A percentile compares a stretch with the other conserved stretches of the same genome.
phyloP scores from a whole-genome alignment of 2,888 invertebrate genomes.

The Acleris emargana region DNA sequence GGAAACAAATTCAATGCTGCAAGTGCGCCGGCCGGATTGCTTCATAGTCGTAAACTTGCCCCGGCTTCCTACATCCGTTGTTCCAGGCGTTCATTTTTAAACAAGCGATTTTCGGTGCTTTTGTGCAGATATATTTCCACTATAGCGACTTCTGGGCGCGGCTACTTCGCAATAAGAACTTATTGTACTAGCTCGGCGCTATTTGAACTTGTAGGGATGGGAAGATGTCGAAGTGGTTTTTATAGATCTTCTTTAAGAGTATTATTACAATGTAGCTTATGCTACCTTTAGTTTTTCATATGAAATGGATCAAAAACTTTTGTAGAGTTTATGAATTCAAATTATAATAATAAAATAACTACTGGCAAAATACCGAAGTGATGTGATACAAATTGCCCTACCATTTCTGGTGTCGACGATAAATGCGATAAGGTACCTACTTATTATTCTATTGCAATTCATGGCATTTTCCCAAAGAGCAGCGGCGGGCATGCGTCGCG shows the following conservation, averaged over 20 bases:
- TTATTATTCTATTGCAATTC: conserved; percentile 1
- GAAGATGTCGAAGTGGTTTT: background rate
- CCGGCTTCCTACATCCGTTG: conserved; percentile 62
- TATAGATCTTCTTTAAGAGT: background rate
- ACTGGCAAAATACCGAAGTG: no score
- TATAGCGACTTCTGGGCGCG: conserved; percentile 45
- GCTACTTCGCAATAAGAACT: conserved; percentile 40
- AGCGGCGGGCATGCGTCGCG: conserved; percentile 9
- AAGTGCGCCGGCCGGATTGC: conserved; percentile 54
- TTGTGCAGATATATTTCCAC: conserved; percentile 49
- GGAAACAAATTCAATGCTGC: conserved; percentile 67
- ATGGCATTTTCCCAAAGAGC: conserved; percentile 29
- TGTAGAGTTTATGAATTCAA: no score
- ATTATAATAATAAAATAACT: no score
- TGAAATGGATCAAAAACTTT: no score
- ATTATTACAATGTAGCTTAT: no score
- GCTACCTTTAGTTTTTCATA: no score
- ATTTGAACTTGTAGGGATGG: background rate
- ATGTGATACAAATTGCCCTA: no score
- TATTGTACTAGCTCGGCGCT: conserved; percentile 3
- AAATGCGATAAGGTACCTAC: no score
- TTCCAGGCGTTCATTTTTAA: conserved; percentile 66
- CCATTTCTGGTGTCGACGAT: no score
- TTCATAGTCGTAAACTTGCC: conserved; percentile 67
- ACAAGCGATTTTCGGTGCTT: conserved; percentile 64